Percentiles rank a stretch among this genome's conserved stretches.
Conservation (phyloP, 1,140 invertebrate genomes). For the Heliconius nattereri region DNA sequence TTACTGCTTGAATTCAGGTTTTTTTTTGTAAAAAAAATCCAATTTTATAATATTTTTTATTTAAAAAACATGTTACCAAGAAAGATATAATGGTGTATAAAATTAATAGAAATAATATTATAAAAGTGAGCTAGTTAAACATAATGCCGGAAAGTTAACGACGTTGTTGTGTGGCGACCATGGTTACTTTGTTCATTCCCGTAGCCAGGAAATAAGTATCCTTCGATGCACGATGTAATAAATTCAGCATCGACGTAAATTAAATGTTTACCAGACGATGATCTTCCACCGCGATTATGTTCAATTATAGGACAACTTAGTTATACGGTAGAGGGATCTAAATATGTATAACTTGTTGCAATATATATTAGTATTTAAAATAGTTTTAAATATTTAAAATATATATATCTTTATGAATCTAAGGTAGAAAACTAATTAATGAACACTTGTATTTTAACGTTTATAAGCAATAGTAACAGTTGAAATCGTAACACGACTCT, state of each 20-base stretch:
- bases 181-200: slow-evolving; percentile 37
- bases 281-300: slow-evolving; percentile 43
- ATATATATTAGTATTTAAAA: not conserved
- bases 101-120: slow-evolving; percentile 55
- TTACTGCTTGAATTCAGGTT: too few relatives aligned
- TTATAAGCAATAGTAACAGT: too few relatives aligned
- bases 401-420: too few relatives aligned
- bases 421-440: too few relatives aligned
- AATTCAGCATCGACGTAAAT: slow-evolving; percentile 47
- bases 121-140: slow-evolving; percentile 52
- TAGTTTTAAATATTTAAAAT: not conserved
- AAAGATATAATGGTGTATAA: not conserved
- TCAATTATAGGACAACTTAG: slow-evolving; percentile 41
- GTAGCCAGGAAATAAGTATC: slow-evolving; percentile 44
- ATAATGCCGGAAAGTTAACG: slow-evolving; percentile 64
- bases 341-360: too few relatives aligned
- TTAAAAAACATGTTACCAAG: too few relatives aligned
- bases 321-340: slow-evolving; percentile 26
- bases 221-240: slow-evolving; percentile 40
- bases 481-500: too few relatives aligned
- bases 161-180: slow-evolving; percentile 48
- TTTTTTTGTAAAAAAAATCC: not conserved
- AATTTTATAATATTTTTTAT: not conserved
- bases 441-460: too few relatives aligned
- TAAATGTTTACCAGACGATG: slow-evolving; percentile 43